These are phyloP conservation scores for Anadara kagoshimensis DNA, from an alignment of 1,140 invertebrate genomes.

Conservation along the genomic window DNA sequence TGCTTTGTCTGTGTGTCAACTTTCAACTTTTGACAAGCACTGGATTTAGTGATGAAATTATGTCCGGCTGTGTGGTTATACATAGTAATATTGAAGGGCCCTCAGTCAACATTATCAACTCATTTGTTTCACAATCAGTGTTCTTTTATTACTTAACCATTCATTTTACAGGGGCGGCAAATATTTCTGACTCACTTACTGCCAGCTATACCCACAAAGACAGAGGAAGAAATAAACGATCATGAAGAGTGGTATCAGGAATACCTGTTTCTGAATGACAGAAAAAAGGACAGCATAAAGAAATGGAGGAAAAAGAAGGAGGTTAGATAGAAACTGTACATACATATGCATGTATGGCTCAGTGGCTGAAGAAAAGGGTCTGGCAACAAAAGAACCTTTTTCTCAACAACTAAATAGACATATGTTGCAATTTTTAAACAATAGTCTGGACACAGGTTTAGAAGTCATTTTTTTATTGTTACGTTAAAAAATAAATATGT, in stretches of 20 bases:
- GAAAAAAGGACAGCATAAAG: constrained; percentile 71
- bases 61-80: too few relatives aligned
- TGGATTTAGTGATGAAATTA: too few relatives aligned
- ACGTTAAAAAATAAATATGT: too few relatives aligned
- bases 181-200: constrained; percentile 66
- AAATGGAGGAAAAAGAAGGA: constrained; percentile 70
- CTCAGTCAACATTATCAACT: too few relatives aligned
- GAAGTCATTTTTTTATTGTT: too few relatives aligned
- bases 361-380: too few relatives aligned
- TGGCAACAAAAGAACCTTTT: background rate
- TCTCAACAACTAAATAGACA: background rate
- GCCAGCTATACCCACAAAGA: constrained; percentile 63
- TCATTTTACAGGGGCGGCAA: constrained; percentile 54
- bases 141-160: background rate
- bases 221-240: constrained; percentile 65
- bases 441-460: too few relatives aligned
- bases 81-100: too few relatives aligned
- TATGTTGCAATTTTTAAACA: background rate
- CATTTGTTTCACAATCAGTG: too few relatives aligned
- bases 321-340: constrained; percentile 47
- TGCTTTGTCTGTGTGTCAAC: too few relatives aligned
- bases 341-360: background rate
- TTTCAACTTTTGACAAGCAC: too few relatives aligned
- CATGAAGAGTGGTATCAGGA: constrained; percentile 73
- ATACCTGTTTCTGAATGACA: constrained; percentile 66